Conservation (phyloP, 2,888 invertebrate genomes). For the Alviniconcha strummeri region DNA sequence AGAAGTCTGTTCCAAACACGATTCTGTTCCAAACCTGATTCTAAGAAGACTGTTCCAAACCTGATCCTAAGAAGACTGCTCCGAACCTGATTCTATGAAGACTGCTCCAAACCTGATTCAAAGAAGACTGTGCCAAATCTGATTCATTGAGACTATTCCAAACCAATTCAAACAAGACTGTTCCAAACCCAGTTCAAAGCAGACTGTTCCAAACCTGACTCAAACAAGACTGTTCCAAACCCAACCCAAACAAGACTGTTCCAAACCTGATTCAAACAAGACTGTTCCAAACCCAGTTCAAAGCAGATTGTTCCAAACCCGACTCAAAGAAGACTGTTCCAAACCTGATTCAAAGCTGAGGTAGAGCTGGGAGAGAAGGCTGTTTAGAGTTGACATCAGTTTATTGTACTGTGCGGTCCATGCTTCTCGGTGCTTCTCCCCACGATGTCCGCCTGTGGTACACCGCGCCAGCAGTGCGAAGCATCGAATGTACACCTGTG, state of each 20-base stretch:
- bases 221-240: not conserved
- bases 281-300: not conserved
- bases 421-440: conserved; percentile 53
- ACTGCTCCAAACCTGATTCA: too few species aligned
- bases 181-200: not conserved
- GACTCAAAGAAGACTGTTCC: not conserved
- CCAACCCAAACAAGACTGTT: not conserved
- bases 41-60: not conserved
- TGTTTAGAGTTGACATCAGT: conserved; percentile 45
- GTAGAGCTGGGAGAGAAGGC: conserved; percentile 5
- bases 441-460: conserved; percentile 54
- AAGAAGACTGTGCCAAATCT: too few species aligned
- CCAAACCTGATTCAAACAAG: not conserved
- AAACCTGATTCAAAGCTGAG: conserved; percentile 26
- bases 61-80: not conserved
- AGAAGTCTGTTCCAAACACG: too few species aligned
- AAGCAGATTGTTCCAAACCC: not conserved
- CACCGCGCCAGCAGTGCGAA: conserved; percentile 51
- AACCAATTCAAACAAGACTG: too few species aligned
- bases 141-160: too few species aligned
- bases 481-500: conserved; percentile 36
- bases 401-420: conserved; percentile 50
- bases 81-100: too few species aligned
- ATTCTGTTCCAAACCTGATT: too few species aligned
- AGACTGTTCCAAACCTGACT: not conserved